Evolutionary conservation across 92 coral and sea anemone genomes (phyloP), one percentile per base, ranked within the genome.

Genomic region (Actinostola sp.): DNA sequence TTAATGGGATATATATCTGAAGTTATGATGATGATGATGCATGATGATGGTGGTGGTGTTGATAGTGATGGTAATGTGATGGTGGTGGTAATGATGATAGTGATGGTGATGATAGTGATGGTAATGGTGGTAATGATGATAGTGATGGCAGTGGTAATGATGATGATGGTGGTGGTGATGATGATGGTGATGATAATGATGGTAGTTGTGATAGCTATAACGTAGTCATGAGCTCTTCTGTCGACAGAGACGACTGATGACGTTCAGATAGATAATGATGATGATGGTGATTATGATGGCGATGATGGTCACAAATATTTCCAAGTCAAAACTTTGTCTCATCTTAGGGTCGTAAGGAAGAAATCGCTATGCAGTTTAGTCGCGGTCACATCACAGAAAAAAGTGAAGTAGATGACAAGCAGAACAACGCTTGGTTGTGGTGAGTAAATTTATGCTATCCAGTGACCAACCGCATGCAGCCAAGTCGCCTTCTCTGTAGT

Each of bases 341-440:
- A 20, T 63, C 13, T 26, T 64, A 92, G 96, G 98, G 98, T 24
- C 96, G 98, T 6, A 81, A 82, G 45, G 92, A 84, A 5, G 98
- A 94, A 80, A 74, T 94, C 30, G 92, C 77, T 16, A 67, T 94
- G 88, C 98, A 94, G 71, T 79, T 84, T 30, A 92, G 92, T 24
- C 89, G 86, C 20, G 98, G 90, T 15, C 98, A 88, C 51, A 79
- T 94, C 44, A 72, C 74, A 61, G 97, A 91, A 30, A 16, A 66
- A n/a, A 87, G 75, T 15, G 97, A 88, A 70, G 74, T 76, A 4
- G 72, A 73, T 15, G 81, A 63, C 45, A 86, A 81, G 32, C 80
- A 62, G 55, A 55, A 64, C 63, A 85, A 79, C 83, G 90, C 94
- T 13, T 84, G 94, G 97, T 78, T 91, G 0, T 88, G 97, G 98